Evolutionary conservation across 2,797 vertebrate genomes (phyloP).

Genomic region (Myotis planiceps): DNA sequence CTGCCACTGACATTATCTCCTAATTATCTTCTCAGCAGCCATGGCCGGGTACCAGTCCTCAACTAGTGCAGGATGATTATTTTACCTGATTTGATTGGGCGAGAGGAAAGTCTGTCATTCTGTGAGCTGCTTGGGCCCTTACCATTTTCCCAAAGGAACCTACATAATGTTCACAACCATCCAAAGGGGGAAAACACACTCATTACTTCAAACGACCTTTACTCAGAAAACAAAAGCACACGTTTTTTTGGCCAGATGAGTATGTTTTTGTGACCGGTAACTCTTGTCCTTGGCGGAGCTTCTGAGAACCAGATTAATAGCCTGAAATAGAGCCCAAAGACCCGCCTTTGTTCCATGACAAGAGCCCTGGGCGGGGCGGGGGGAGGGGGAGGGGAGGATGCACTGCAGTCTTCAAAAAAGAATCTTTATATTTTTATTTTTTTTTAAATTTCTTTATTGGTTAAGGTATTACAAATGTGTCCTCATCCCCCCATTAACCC

Average conservation of each 20-base stretch:
- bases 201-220: slow-evolving; percentile 6
- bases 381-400: neutral
- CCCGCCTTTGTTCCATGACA: neutral
- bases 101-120: slow-evolving; percentile 8
- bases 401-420: neutral
- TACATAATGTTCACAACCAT: slow-evolving; percentile 19
- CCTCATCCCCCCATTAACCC: no score
- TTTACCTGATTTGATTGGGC: slow-evolving; percentile 4
- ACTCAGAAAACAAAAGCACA: slow-evolving; percentile 8
- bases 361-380: neutral
- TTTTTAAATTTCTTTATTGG: no score
- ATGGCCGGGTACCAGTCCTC: slow-evolving; percentile 28
- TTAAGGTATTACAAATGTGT: no score
- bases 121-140: slow-evolving; percentile 34
- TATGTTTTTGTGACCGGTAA: slow-evolving; percentile 47
- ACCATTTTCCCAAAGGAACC: neutral
- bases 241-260: neutral
- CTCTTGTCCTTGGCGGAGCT: slow-evolving; percentile 19
- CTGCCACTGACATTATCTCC: slow-evolving; percentile 70
- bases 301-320: slow-evolving; percentile 58
- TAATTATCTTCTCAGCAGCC: slow-evolving; percentile 71
- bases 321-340: slow-evolving; percentile 55
- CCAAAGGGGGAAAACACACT: neutral
- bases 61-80: slow-evolving; percentile 30
- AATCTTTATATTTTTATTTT: neutral